Percentiles rank a stretch among this genome's conserved stretches.
Conservation (phyloP, 2,113 vertebrate species). For the Aphyosemion australe region DNA sequence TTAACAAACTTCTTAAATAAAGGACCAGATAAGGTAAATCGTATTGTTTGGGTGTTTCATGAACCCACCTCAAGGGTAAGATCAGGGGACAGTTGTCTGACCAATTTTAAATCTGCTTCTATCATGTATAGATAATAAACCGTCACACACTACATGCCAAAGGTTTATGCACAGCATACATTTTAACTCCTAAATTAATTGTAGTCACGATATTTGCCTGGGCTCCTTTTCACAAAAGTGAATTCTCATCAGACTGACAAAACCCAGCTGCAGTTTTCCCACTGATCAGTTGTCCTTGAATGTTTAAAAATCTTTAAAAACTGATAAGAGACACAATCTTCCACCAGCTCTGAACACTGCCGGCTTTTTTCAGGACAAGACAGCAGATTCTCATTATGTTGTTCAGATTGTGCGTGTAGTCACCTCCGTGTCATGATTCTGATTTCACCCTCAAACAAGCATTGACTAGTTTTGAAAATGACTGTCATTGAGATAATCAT, state of each 20-base stretch:
- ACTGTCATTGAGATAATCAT: conserved; percentile 31
- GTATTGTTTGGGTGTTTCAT: neutral
- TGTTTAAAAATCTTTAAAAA: conserved; percentile 15
- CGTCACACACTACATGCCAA: neutral
- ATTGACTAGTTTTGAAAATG: conserved; percentile 24
- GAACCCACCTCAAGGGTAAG: neutral
- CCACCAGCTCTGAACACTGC: neutral
- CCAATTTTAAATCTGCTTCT: neutral
- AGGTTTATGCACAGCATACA: conserved; percentile 10
- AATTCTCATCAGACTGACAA: conserved; percentile 15
- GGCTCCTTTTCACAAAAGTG: conserved; percentile 52
- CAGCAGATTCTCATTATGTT: neutral
- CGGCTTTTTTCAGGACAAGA: conserved; percentile 2
- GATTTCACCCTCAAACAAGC: conserved; percentile 32
- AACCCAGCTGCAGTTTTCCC: neutral
- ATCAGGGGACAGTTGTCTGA: neutral
- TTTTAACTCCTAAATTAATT: conserved; percentile 38
- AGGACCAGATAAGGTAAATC: too few relatives aligned
- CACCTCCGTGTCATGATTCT: conserved; percentile 36
- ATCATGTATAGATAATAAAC: conserved; percentile 7
- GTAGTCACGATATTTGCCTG: conserved; percentile 44
- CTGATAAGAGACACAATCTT: neutral
- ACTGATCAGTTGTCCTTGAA: neutral
- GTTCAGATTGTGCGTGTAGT: conserved; percentile 8
- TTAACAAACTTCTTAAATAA: neutral